Conservation (phyloP, 2,113 vertebrate species). For the Sus scrofa region T2T-Sscrofa CM000829.6:16478001-16478500, state of each 20-base stretch:
- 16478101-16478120: no score
- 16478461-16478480: constrained; percentile 76
- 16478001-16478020: background rate
- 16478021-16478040: constrained; percentile 22
- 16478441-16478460: background rate
- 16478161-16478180: no score
- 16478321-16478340: constrained; percentile 31
- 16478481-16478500: background rate
- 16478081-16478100: no score
- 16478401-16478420: background rate
- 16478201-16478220: no score
- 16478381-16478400: background rate
- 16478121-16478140: no score
- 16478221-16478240: no score
- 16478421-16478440: background rate
- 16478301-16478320: background rate
- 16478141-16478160: no score
- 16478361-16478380: constrained; percentile 37
- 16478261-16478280: no score
- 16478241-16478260: no score
- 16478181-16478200: no score
- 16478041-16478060: no score
- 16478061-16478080: no score
- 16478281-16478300: background rate
- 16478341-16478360: constrained; percentile 26